phyloP scores from a whole-genome alignment of 2,113 vertebrate species.

The Barnardius zonarius region DNA sequence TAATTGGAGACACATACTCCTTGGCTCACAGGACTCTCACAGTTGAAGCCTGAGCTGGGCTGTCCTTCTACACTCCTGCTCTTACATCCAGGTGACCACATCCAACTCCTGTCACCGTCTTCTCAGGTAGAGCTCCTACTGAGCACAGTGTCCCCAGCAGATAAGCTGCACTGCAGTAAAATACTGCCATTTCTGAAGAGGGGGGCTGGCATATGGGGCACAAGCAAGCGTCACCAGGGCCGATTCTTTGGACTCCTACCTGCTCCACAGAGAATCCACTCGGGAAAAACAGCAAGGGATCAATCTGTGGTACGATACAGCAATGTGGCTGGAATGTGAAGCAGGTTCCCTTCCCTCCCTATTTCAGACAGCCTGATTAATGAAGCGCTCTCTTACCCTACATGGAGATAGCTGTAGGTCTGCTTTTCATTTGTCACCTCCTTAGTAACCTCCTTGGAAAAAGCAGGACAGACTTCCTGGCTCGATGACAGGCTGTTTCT shows the following conservation, averaged over 20 bases:
- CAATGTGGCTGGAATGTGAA: neutral
- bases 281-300: neutral
- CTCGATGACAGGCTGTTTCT: neutral
- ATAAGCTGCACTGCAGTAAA: neutral
- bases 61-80: neutral
- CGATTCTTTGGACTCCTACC: neutral
- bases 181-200: neutral
- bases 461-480: neutral
- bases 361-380: neutral
- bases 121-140: neutral
- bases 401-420: neutral
- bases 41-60: neutral
- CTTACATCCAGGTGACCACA: neutral
- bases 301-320: neutral
- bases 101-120: neutral
- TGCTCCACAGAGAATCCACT: neutral
- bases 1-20: neutral
- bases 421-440: neutral
- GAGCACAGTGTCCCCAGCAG: neutral
- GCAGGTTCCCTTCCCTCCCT: neutral
- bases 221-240: fast-evolving
- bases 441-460: neutral
- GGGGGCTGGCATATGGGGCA: neutral
- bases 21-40: neutral
- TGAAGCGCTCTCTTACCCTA: neutral